These are phyloP conservation scores for Drosophila rellima DNA, from an alignment of 2,888 invertebrate species.

Conservation along the genomic window DNA sequence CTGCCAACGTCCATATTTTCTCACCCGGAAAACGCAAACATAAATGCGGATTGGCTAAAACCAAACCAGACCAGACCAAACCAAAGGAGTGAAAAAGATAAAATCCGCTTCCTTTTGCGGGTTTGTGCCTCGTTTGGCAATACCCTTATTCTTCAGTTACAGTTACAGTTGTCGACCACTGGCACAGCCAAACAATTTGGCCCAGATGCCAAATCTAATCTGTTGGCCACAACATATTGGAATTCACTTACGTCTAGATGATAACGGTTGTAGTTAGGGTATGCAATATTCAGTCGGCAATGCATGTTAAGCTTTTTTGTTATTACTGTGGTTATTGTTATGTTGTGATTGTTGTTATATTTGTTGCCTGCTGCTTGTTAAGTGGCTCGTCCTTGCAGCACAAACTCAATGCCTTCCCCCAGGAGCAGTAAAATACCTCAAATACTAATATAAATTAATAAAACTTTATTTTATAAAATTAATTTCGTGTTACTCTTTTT, in stretches of 20 bases:
- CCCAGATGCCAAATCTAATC: conserved; percentile 14
- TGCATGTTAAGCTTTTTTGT: conserved; percentile 25
- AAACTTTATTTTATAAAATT: too few relatives aligned
- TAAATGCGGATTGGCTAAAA: conserved; percentile 31
- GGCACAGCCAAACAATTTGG: background rate
- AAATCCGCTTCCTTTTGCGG: conserved; percentile 28
- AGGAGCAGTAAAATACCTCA: too few relatives aligned
- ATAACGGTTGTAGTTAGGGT: conserved; percentile 23
- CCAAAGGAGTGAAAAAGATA: conserved; percentile 35
- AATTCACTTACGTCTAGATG: conserved; percentile 9
- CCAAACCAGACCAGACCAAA: conserved; percentile 16
- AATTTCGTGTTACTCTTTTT: too few relatives aligned
- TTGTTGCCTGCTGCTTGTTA: conserved; percentile 52
- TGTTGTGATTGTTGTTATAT: conserved; percentile 22
- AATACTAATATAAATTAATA: too few relatives aligned
- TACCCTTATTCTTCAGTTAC: conserved; percentile 3
- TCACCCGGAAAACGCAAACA: conserved; percentile 31
- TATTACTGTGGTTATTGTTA: conserved; percentile 52
- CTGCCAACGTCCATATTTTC: background rate
- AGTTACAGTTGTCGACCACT: conserved; percentile 1
- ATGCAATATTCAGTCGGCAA: conserved; percentile 21
- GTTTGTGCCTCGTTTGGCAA: conserved; percentile 24
- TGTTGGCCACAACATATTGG: conserved; percentile 7
- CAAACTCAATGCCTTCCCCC: conserved; percentile 21
- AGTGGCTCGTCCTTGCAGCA: conserved; percentile 49